Base-by-base conservation (phyloP, 2,888 invertebrate species). In the Balanococcus diminutus region DNA sequence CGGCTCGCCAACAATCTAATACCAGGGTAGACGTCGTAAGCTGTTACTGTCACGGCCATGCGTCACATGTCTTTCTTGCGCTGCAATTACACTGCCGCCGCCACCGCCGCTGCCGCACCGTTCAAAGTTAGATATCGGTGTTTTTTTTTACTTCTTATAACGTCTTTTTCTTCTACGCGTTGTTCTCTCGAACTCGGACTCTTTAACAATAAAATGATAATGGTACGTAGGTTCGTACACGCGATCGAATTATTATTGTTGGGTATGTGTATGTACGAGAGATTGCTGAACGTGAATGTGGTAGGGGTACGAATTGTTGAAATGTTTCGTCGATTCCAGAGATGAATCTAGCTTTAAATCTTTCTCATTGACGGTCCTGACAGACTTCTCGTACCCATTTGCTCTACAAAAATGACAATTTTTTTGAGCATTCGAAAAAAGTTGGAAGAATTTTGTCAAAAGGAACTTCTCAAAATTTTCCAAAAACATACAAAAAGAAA, bases 31-130 rank as follows among this genome's bases (percentile, higher is more conserved):
- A 67, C 67, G 67, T 67, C 67, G 67, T 67, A 67, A 67, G 67
- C 67, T 67, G 67, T 67, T 67, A 67, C 28, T 67, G 67, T 67
- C 67, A 67, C 67, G 67, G 67, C 67, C 67, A 67, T 67, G 67
- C 67, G 67, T 67, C 67, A 67, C 67, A 67, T 67, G 67, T 67
- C 67, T 67, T 67, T 31, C 67, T 67, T 16, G 67, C 67, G 2
- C 67, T 28, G 67, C 67, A 67, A 67, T 67, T 67, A 67, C 67
- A 67, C 9, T 31, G 67, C 56, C 2, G 16, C n/a, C 2, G n/a
- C n/a, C n/a, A n/a, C n/a, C n/a, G n/a, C n/a, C 67, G 28, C 9
- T 31, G 67, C 56, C 2, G 16, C n/a, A 2, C 1, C 5, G 56
- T 19, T 51, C 56, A 22, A 22, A 56, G 14, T 19, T 56, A 19